phyloP scores from a whole-genome alignment of 2,888 invertebrate genomes.

The Reticulitermes lucifugus region DNA sequence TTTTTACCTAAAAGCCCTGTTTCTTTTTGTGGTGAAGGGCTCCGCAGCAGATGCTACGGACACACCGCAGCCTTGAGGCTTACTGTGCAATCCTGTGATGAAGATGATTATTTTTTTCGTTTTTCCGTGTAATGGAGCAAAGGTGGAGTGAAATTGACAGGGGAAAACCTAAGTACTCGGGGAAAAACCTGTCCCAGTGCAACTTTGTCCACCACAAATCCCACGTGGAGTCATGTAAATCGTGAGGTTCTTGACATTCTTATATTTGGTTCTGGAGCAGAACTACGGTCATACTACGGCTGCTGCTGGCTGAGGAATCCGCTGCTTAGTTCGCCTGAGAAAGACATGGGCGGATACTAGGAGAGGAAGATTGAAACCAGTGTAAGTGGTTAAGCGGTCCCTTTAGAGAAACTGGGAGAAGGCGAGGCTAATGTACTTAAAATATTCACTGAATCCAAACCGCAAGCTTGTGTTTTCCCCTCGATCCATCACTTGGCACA shows the following conservation, averaged over 20 bases:
- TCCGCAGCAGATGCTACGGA: no score
- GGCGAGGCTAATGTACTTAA: not conserved
- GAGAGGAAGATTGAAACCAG: not conserved
- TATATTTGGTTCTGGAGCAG: not conserved
- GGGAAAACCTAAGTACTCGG: no score
- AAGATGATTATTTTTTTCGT: no score
- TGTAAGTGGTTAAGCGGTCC: not conserved
- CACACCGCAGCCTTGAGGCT: no score
- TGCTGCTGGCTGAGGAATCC: not conserved
- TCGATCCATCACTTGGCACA: not conserved
- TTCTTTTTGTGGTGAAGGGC: no score
- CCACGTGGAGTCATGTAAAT: not conserved
- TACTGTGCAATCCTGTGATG: no score
- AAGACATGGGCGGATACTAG: not conserved
- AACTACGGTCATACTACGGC: no score
- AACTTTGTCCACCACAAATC: no score
- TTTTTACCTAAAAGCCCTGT: no score
- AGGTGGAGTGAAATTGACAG: no score
- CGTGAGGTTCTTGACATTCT: not conserved
- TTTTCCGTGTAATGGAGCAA: no score
- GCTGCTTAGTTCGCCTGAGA: not conserved
- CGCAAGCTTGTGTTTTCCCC: not conserved
- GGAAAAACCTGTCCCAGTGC: no score
- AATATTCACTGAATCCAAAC: not conserved
- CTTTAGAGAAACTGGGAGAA: not conserved